Evolutionary conservation across 1,140 invertebrate species (phyloP), one percentile per base, ranked within the genome.

Genomic region (Galendromus occidentalis): DNA sequence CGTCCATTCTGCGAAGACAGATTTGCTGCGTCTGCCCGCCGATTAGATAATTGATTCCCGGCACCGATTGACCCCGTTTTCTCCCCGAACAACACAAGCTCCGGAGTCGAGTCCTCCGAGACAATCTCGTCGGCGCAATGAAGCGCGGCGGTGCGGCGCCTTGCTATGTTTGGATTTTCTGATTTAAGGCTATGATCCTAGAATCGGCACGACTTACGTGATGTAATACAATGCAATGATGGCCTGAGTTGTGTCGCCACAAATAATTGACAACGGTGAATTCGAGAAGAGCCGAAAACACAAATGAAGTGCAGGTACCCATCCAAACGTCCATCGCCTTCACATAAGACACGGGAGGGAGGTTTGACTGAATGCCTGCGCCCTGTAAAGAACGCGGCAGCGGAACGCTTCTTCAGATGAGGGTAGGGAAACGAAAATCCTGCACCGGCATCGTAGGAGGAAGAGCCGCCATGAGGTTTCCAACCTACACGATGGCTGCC

Each of bases 291-390:
- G 86, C 86, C 18, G 86, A 83, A 72, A 90, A 90, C 44, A 90
- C 85, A 71, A 90, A 88, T 66, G 83, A 82, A 0, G 83, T 86
- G 71, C 87, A 89, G 0, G 84, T 85, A n/a, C 89, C 76, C 87
- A 91, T 91, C 86, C 88, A 92, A 0, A 91, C 84, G 75, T 92
- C 88, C 66, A 92, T 90, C 0, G 88, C 88, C 76, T 91, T 91
- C 0, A 91, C 87, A 74, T 90, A 90, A 0, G 86, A 90, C 0
- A 91, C 88, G 0, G 88, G 88, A 0, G 88, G 88, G 68, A 91
- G 75, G n/a, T 85, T 88, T 72, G 88, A 85, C 74, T 91, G 87
- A 33, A 59, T 59, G 25, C 51, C 51, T n/a, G 51, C 51, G 25
- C 51, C 51, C 51, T 59, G 51, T 25, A 59, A 14, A 9, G 25